Base-by-base conservation (phyloP, 2,888 invertebrate species). In the Caenorhabditis sinica region DNA sequence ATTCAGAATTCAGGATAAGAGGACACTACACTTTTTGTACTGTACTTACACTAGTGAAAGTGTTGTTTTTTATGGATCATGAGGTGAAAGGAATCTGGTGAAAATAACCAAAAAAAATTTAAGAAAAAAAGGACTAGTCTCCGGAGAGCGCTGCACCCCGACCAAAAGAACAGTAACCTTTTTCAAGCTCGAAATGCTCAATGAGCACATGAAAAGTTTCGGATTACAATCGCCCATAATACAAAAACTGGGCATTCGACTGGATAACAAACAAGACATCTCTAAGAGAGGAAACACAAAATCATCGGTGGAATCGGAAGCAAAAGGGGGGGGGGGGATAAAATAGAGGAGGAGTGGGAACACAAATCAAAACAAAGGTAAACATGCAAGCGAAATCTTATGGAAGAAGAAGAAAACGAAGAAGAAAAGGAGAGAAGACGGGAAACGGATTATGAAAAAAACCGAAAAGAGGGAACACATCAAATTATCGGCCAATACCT, bases 321-420 rank as follows among this genome's bases (percentile, higher is more conserved):
- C 20, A 17, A n/a, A n/a, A n/a, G n/a, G n/a, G n/a, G n/a, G 65
- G 23, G 13, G 8, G 51, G 51, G 23, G 51, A 51, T 51, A 51
- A 51, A 60, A 17, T 28, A 30, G 61, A 61, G 56, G 25, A 25
- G 56, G n/a, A n/a, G n/a, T 2, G 25, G 33, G 33, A 33, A 65
- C 65, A 65, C 45, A 65, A 65, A 65, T 65, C 65, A 65, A 65
- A 65, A 65, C 65, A 65, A 65, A 65, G 45, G 45, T 65, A 65
- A 65, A 65, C 65, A 65, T 49, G 28, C 13, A 45, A 49, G 28
- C 13, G 65, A 28, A n/a, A 49, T 23, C 20, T 33, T 60, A 17
- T 30, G 61, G 36, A 20, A 40, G 61, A 63, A 33, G 60, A 33
- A 33, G 33, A 51, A 17, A 5, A 51, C 3, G 51, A n/a, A 51